Conservation (phyloP, 2,113 vertebrate species). For the Balaeniceps rex region DNA sequence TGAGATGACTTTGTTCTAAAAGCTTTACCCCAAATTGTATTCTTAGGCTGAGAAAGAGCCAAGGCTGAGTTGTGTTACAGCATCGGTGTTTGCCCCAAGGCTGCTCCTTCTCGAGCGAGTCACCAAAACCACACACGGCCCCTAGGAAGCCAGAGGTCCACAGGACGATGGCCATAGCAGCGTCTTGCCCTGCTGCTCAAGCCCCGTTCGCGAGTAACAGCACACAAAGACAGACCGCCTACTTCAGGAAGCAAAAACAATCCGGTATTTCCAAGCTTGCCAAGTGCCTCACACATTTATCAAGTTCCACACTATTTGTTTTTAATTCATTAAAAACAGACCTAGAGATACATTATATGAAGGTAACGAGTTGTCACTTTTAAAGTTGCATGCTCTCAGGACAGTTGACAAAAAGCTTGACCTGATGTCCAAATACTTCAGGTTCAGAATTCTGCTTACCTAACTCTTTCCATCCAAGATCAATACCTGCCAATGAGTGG, state of each 20-base stretch:
- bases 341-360: not conserved
- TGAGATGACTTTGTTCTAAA: not conserved
- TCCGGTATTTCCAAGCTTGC: not conserved
- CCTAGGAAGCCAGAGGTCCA: not conserved
- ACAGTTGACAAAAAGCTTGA: not conserved
- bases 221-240: not conserved
- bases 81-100: not conserved
- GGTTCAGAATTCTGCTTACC: not conserved
- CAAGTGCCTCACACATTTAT: not conserved
- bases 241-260: not conserved
- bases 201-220: too few species aligned
- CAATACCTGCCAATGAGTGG: not conserved
- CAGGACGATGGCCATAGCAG: accelerated
- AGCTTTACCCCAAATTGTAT: not conserved
- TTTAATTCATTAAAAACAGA: not conserved
- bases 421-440: not conserved
- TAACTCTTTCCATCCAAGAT: not conserved
- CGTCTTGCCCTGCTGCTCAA: not conserved
- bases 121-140: not conserved
- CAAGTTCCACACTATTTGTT: not conserved
- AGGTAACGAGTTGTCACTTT: not conserved
- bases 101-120: not conserved
- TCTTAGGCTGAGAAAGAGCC: not conserved
- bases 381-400: not conserved
- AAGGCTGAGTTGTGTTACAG: not conserved